Conservation (phyloP, 2,113 vertebrate genomes). For the Polyodon spathula region DNA sequence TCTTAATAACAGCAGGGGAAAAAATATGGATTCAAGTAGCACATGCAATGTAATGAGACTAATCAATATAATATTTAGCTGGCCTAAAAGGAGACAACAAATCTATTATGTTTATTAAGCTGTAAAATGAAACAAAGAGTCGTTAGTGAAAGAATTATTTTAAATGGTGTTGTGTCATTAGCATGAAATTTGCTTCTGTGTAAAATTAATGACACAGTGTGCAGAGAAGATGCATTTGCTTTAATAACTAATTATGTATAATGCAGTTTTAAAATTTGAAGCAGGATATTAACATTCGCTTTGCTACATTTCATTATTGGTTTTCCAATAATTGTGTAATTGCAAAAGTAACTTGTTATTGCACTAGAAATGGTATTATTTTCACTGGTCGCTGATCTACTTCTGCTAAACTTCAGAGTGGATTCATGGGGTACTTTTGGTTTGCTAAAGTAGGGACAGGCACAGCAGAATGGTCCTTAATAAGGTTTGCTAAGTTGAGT, state of each 20-base stretch:
- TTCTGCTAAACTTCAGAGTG: too few relatives aligned
- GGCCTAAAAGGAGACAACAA: constrained; percentile 9
- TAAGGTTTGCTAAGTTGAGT: too few relatives aligned
- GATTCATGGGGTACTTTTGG: constrained; percentile 21
- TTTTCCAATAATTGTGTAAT: constrained; percentile 16
- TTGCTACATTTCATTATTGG: constrained; percentile 14
- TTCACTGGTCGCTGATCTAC: background rate
- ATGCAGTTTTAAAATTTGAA: constrained; percentile 15
- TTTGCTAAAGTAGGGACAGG: too few relatives aligned
- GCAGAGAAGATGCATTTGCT: constrained; percentile 24
- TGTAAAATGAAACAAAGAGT: constrained; percentile 26
- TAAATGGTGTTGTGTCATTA: constrained; percentile 31
- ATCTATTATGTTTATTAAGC: constrained; percentile 32
- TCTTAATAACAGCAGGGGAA: constrained; percentile 13
- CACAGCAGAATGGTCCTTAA: too few relatives aligned
- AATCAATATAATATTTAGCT: constrained; percentile 13
- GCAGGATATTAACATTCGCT: constrained; percentile 27
- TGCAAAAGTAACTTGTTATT: constrained; percentile 15
- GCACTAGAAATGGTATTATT: background rate
- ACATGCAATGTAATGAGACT: constrained; percentile 14
- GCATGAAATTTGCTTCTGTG: constrained; percentile 25
- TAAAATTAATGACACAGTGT: constrained; percentile 33
- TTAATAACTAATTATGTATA: constrained; percentile 32
- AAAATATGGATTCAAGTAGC: constrained; percentile 10
- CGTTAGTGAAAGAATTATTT: constrained; percentile 26